These are phyloP conservation scores for Drosophila algonquin DNA, from an alignment of 2,888 invertebrate species.

Conservation along the genomic window DNA sequence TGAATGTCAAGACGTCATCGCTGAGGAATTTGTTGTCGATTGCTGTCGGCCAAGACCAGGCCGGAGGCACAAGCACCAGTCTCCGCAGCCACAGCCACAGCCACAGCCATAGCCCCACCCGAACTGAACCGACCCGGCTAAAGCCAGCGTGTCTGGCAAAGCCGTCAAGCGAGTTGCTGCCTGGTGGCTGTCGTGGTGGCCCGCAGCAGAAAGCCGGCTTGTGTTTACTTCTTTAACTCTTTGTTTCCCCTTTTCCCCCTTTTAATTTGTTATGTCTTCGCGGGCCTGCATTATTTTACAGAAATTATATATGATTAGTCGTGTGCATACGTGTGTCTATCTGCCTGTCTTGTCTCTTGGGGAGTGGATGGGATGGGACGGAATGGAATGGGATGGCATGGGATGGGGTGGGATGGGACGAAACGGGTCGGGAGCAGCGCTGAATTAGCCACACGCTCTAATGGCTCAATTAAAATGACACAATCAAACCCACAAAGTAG, in stretches of 20 bases:
- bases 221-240: constrained; percentile 42
- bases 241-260: neutral
- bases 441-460: constrained; percentile 30
- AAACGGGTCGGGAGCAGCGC: constrained; percentile 1
- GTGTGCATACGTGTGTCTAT: constrained; percentile 25
- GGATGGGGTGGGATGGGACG: neutral
- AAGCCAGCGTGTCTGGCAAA: constrained; percentile 65
- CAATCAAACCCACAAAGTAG: constrained; percentile 26
- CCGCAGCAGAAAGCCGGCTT: constrained; percentile 27
- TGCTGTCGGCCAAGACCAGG: constrained; percentile 42
- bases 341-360: constrained; percentile 16
- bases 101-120: constrained; percentile 8
- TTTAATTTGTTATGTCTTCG: constrained; percentile 60
- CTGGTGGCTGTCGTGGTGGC: constrained; percentile 10
- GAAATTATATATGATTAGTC: constrained; percentile 70
- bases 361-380: constrained; percentile 7
- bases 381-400: neutral
- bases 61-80: constrained; percentile 41
- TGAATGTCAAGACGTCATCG: constrained; percentile 69
- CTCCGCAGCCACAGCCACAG: neutral
- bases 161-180: constrained; percentile 67
- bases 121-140: constrained; percentile 2
- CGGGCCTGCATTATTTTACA: constrained; percentile 54
- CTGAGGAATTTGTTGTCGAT: constrained; percentile 59
- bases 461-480: constrained; percentile 52